Base-by-base conservation (phyloP, 2,797 vertebrate species). In the Luscinia megarhynchos region DNA sequence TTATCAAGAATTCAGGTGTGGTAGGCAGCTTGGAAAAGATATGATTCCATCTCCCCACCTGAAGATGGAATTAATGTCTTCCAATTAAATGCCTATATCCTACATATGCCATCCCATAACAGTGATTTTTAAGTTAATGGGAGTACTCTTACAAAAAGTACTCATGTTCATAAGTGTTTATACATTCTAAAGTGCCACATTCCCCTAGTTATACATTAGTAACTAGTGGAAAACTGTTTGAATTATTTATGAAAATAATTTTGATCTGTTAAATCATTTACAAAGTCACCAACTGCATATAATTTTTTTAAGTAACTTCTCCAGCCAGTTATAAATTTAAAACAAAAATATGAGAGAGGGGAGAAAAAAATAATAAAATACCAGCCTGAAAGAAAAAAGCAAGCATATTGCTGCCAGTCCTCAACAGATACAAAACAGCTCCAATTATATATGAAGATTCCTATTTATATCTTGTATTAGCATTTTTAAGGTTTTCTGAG, bases 381-480 rank as follows among this genome's bases (percentile, higher is more conserved):
- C 73, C 69, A 89, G 14, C 66, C 73, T 77, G 78, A 94, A 50
- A 16, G 32, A 40, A n/a, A 38, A 43, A 85, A 4, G 4, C 20
- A 61, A 59, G 29, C 27, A 67, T 85, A 58, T 36, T 79, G 41
- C 32, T 89, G 30, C 20, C 57, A 94, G 41, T 61, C 22, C 51
- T 92, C 90, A 80, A 90, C 4, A 92, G 54, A 78, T 83, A 64
- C 29, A 64, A 58, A 93, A 26, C 22, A 81, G 36, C 26, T 70
- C 50, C 51, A 30, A 34, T 85, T 93, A 75, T 66, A 68, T 66
- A 46, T 90, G 64, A 89, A 89, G 78, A 72, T 50, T 84, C 36
- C 64, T 90, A 77, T 87, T 96, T 96, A 64, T 95, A 96, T 62
- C 38, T 12, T 74, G 12, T 58, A 51, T 63, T 77, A 89, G 36